Evolutionary conservation across 2,797 vertebrate genomes (phyloP), one percentile per base, ranked within the genome.

Genomic region (Lutjanus argentimaculatus): DNA sequence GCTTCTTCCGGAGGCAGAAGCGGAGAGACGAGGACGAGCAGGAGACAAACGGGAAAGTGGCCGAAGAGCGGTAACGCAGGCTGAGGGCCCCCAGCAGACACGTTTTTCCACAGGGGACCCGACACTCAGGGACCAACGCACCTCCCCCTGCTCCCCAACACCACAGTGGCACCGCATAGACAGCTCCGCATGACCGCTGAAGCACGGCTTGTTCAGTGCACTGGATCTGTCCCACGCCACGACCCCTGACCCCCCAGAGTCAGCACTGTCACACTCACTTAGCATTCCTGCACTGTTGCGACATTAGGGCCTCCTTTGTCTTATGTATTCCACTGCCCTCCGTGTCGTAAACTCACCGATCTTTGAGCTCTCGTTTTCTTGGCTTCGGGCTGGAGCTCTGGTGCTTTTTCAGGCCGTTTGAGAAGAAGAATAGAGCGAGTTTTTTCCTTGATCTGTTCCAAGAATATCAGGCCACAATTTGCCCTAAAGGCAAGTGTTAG

Each of bases 1-100:
- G 98, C 58, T 99, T 99, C 92, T 99, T 99, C 90, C 96, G 95
- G 92, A 97, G 95, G 86, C 97, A 96, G 87, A 96, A 95, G 79
- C 91, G 95, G 75, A 92, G 91, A 62, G 96, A 96, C 0, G 91
- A 95, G 0, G 91, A 94, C 0, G 95, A 96, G 87, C 93, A 80
- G 79, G 96, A 95, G 83, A 90, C 82, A 21, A 96, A 95, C 13
- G 90, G 95, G 75, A 98, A 96, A 85, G 95, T 93, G 80, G 85
- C 96, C 21, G 97, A 99, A 67, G 95, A 96, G 12, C 95, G 96
- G 91, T 96, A 96, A 96, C 94, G 89, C 92, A 92, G 92, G 91
- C 88, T 88, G 58, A 84, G 84, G 91, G 74, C 90, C 86, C 86
- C 85, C 88, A 83, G 72, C 88, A 90, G 86, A 92, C 85, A 57